phyloP scores from a whole-genome alignment of 2,888 invertebrate species.

The Torymus aiolomorphi region DNA sequence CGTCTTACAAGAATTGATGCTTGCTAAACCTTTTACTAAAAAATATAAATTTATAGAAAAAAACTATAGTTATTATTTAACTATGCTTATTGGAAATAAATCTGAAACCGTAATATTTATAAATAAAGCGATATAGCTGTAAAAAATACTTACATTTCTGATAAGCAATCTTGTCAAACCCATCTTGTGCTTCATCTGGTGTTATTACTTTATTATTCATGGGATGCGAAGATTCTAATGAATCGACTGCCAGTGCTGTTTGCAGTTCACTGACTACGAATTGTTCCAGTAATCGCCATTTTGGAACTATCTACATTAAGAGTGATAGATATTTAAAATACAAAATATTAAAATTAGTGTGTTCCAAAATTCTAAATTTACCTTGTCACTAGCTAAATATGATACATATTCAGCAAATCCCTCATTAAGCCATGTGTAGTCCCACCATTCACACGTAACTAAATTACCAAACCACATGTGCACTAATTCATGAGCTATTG shows the following conservation, averaged over 20 bases:
- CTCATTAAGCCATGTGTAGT: constrained; percentile 84
- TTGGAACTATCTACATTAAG: constrained; percentile 63
- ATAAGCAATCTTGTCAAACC: constrained; percentile 80
- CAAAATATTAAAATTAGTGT: neutral
- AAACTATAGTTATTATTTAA: no score
- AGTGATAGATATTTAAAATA: neutral
- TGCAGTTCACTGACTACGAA: constrained; percentile 77
- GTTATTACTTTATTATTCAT: constrained; percentile 78
- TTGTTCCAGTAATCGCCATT: constrained; percentile 78
- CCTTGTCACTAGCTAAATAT: constrained; percentile 67
- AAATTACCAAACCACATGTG: constrained; percentile 88
- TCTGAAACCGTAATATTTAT: neutral
- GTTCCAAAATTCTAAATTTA: constrained; percentile 54
- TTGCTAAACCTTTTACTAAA: no score
- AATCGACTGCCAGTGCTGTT: constrained; percentile 73
- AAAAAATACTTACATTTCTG: constrained; percentile 77
- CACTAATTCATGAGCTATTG: constrained; percentile 82
- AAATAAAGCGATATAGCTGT: neutral
- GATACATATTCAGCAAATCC: constrained; percentile 82
- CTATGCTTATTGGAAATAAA: no score
- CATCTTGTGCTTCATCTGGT: constrained; percentile 77
- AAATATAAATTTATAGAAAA: no score
- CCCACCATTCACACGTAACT: constrained; percentile 84
- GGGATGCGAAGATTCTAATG: constrained; percentile 76
- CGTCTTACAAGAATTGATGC: no score